phyloP scores from a whole-genome alignment of 2,888 invertebrate genomes.

The Leptopilina syphax region DNA sequence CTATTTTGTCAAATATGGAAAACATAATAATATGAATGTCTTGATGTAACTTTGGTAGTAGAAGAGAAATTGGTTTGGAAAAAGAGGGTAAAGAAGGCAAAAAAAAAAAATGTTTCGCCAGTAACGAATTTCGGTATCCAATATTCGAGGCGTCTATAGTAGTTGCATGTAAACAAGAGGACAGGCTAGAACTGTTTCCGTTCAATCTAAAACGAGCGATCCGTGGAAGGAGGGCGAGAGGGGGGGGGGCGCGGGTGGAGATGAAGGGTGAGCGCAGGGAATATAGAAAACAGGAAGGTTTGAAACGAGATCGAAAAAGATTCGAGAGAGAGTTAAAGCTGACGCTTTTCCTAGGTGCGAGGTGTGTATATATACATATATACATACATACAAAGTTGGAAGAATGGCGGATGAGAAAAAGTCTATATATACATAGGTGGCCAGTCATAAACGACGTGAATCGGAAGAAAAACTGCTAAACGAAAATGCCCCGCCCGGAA shows the following conservation, averaged over 20 bases:
- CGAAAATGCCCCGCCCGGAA: conserved; percentile 72
- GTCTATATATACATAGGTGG: conserved; percentile 50
- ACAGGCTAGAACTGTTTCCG: conserved; percentile 36
- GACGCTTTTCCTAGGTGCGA: conserved; percentile 60
- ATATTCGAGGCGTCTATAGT: conserved; percentile 30
- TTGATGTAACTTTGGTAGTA: conserved; percentile 6
- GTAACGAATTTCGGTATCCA: conserved; percentile 37
- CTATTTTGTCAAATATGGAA: background rate
- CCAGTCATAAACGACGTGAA: conserved; percentile 73
- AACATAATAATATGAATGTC: background rate
- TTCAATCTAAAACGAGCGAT: conserved; percentile 41
- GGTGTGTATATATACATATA: background rate
- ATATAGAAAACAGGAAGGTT: conserved; percentile 54
- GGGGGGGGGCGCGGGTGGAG: background rate
- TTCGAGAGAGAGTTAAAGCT: conserved; percentile 56
- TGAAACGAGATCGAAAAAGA: conserved; percentile 63
- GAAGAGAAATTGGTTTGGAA: conserved; percentile 3
- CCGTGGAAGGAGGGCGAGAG: conserved; percentile 19
- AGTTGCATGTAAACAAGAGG: conserved; percentile 38
- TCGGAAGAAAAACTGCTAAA: conserved; percentile 76
- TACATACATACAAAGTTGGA: conserved; percentile 36
- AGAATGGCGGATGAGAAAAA: conserved; percentile 51
- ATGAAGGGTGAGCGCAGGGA: conserved; percentile 15
- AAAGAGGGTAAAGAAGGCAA: background rate
- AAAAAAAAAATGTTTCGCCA: conserved; percentile 11